Base-by-base conservation (phyloP, 2,113 vertebrate genomes). In the Tenrec ecaudatus region DNA sequence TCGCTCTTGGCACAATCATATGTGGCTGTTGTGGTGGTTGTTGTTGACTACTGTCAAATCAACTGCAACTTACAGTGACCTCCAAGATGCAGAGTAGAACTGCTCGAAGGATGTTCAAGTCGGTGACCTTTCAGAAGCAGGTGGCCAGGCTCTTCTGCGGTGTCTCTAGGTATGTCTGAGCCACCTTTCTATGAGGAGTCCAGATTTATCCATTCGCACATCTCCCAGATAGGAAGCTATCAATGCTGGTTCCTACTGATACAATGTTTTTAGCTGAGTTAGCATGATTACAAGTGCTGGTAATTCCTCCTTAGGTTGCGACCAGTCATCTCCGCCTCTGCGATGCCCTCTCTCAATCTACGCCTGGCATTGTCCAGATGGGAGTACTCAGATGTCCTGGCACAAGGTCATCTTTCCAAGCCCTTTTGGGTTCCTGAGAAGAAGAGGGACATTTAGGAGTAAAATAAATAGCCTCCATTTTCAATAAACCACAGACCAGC, bases 391-490 rank as follows among this genome's bases (percentile, higher is more conserved):
- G n/a, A 12, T 29, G 4, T 19, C 64, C 15, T 47, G 33, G 19
- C 69, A 62, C 27, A 43, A 60, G 57, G 82, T 69, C 66, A 93
- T 53, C 31, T 96, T 88, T 88, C 85, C 43, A 87, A 71, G 76
- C 16, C 14, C 9, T 66, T 75, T 87, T 36, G 36, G 14, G 12
- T 12, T 78, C 19, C 40, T 71, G 57, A 73, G 76, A 88, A 92
- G 25, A 53, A 80, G 43, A 16, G 3, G 38, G 17, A 15, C 22
- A 86, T 73, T 82, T 94, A 66, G 8, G 7, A 3, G 29, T 9
- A 88, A 93, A 89, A 76, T 66, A 91, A 92, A 82, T 82, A 33
- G 23, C 29, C 33, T 87, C 62, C 38, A 64, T 92, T 68, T 96
- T 93, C 68, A 89, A 76, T 62, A 90, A 90, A 88, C 58, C 60